Percentiles rank a stretch among this genome's conserved stretches.
phyloP scores from a whole-genome alignment of 2,113 vertebrate genomes.

The Hymenochirus boettgeri region DNA sequence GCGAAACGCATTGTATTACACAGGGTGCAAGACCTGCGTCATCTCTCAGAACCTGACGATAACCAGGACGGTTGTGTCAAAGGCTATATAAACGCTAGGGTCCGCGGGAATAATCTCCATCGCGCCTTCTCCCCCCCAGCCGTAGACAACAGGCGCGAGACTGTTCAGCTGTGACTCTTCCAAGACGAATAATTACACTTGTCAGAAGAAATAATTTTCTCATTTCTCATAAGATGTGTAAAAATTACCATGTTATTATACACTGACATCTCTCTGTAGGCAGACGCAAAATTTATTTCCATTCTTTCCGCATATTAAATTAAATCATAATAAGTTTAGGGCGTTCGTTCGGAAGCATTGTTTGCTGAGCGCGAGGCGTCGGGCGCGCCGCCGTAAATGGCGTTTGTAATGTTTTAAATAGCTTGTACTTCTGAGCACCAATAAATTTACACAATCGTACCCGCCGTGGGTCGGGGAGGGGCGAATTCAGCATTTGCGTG shows the following conservation, averaged over 20 bases:
- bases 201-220: slow-evolving; percentile 99
- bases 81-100: slow-evolving; percentile 71
- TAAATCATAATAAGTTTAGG: slow-evolving; percentile 99
- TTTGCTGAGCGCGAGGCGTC: slow-evolving; percentile 86
- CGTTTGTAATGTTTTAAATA: slow-evolving; percentile 98
- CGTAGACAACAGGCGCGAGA: slow-evolving; percentile 74
- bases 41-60: slow-evolving; percentile 57
- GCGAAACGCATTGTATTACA: neutral
- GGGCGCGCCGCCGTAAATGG: slow-evolving; percentile 88
- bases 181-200: slow-evolving; percentile 99
- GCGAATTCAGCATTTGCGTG: slow-evolving; percentile 85
- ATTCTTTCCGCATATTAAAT: slow-evolving; percentile 99
- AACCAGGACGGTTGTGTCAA: slow-evolving; percentile 69
- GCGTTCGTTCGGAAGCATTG: slow-evolving; percentile 94
- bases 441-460: slow-evolving; percentile 95
- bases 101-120: slow-evolving; percentile 72
- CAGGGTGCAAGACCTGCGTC: neutral
- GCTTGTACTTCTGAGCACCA: slow-evolving; percentile 90
- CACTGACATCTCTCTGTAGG: slow-evolving; percentile 98
- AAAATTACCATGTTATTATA: slow-evolving; percentile 99
- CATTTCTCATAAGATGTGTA: slow-evolving; percentile 99
- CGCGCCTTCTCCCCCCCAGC: slow-evolving; percentile 63
- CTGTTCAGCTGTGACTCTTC: slow-evolving; percentile 98
- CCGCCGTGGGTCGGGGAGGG: slow-evolving; percentile 79
- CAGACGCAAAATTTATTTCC: slow-evolving; percentile 97